Evolutionary conservation across 2,888 invertebrate genomes (phyloP), one percentile per base, ranked within the genome.

Genomic region (Drosophila affinis): DNA sequence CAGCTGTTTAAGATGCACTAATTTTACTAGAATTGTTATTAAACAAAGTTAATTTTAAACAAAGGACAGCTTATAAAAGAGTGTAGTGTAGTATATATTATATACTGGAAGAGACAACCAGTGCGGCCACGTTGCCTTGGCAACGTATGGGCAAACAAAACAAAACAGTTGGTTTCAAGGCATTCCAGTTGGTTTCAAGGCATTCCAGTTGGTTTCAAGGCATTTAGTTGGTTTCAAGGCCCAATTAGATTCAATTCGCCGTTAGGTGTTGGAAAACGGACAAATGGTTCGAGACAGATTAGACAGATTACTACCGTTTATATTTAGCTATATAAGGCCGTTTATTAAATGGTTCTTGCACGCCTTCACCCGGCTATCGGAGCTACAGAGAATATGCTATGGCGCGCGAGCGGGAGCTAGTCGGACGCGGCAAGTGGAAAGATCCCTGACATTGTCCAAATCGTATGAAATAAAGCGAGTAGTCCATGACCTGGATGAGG

Each of bases 361-460:
- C 71, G 95, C 95, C 90, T 96, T 97, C 32, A 98, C 98, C 2
- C 95, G 96, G 67, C 93, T 98, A 75, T 98, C 98, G 92, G 98
- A 99, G 92, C 93, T 99, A 39, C 98, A 98, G 92, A 94, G 98
- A 87, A 96, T 98, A 71, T 97, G 98, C 90, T 98, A 98, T 91
- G 97, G 97, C 0, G 91, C 91, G 0, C 64, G 44, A 4, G 67
- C 76, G 0, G 98, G 97, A 2, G 95, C 96, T 45, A 93, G 94
- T 44, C 93, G 98, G 79, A 94, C 95, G 0, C 93, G 94, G 67
- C 94, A 94, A 82, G 95, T 98, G 61, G 98, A 98, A 91, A 93
- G 93, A 44, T 97, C 97, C 0, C 92, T 98, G 67, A 91, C 92
- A 72, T 91, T 95, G 63, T 97, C 97, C 0, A 94, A 95, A 53